Conservation (phyloP, 2,888 invertebrate species). For the Zhuqinia jingwanae region DNA sequence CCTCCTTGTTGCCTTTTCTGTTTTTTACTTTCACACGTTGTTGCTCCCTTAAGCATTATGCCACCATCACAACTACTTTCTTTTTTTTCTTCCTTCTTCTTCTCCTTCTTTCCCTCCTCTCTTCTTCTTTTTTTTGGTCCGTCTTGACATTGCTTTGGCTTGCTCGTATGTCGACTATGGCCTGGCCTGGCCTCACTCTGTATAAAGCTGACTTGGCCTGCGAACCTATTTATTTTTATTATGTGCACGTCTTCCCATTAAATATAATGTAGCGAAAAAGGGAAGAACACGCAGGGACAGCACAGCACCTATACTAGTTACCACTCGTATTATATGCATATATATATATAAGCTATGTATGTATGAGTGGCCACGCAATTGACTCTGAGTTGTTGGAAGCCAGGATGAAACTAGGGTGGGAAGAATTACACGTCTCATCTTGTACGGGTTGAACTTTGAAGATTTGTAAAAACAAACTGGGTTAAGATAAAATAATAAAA, state of each 20-base stretch:
- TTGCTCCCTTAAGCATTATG: slow-evolving; percentile 9
- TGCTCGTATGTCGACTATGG: too few relatives aligned
- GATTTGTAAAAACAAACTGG: not conserved
- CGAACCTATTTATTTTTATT: slow-evolving; percentile 16
- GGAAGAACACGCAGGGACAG: too few relatives aligned
- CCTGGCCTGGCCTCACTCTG: too few relatives aligned
- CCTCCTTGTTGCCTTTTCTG: slow-evolving; percentile 15
- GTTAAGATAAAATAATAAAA: not conserved
- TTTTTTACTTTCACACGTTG: slow-evolving; percentile 16
- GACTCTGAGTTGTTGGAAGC: too few relatives aligned
- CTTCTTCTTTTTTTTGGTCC: not conserved
- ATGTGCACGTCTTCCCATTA: slow-evolving; percentile 22
- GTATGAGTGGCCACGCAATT: too few relatives aligned
- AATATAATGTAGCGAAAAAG: slow-evolving; percentile 10
- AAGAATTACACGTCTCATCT: too few relatives aligned
- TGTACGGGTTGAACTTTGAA: too few relatives aligned
- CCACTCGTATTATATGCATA: too few relatives aligned
- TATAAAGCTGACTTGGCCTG: not conserved
- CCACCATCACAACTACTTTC: not conserved
- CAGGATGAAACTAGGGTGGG: too few relatives aligned
- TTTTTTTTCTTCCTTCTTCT: slow-evolving; percentile 13
- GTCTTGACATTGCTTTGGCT: slow-evolving; percentile 35
- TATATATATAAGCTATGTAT: too few relatives aligned
- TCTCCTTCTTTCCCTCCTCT: not conserved
- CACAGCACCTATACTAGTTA: too few relatives aligned